A percentile compares a stretch with the other conserved stretches of the same genome.
These are phyloP conservation scores for Pseudorhombus dupliciocellatus DNA, from an alignment of 2,113 vertebrate genomes.

Conservation along the genomic window DNA sequence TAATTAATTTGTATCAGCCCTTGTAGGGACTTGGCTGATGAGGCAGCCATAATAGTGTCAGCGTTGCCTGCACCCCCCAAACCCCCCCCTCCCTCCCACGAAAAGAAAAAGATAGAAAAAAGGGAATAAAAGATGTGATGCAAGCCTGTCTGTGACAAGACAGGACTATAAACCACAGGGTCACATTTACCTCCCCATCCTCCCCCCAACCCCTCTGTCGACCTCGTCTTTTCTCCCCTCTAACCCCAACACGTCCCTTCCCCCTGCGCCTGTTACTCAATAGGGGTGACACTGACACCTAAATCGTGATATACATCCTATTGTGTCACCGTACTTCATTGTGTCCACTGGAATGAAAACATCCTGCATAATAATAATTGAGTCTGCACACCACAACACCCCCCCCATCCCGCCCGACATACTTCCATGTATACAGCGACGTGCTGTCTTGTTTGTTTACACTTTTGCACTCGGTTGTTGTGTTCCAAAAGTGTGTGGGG, in stretches of 20 bases:
- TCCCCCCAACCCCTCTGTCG: slow-evolving; percentile 47
- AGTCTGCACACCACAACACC: slow-evolving; percentile 34
- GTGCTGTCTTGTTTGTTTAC: slow-evolving; percentile 73
- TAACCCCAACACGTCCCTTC: slow-evolving; percentile 43
- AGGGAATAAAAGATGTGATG: slow-evolving; percentile 57
- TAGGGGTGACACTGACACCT: slow-evolving; percentile 59
- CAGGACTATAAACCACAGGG: slow-evolving; percentile 67
- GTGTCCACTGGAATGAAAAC: slow-evolving; percentile 61
- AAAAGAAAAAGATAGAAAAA: slow-evolving; percentile 4
- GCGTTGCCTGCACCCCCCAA: slow-evolving; percentile 80
- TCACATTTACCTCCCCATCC: slow-evolving; percentile 61
- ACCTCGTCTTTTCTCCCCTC: slow-evolving; percentile 33
- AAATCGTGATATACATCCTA: slow-evolving; percentile 61
- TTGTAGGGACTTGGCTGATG: slow-evolving; percentile 99
- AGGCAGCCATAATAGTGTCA: slow-evolving; percentile 94
- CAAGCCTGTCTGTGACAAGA: slow-evolving; percentile 58
- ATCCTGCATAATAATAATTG: slow-evolving; percentile 45
- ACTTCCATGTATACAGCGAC: slow-evolving; percentile 15
- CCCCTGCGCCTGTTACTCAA: slow-evolving; percentile 58
- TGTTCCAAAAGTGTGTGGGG: slow-evolving; percentile 22
- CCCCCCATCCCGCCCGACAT: slow-evolving; percentile 24
- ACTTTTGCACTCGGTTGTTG: slow-evolving; percentile 37
- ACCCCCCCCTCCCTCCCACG: slow-evolving; percentile 45
- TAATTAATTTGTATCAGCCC: slow-evolving; percentile 99
- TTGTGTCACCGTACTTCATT: slow-evolving; percentile 35